Evolutionary conservation across 2,797 vertebrate species (phyloP), one percentile per base, ranked within the genome.

Genomic region (Loris lydekkerianus): DNA sequence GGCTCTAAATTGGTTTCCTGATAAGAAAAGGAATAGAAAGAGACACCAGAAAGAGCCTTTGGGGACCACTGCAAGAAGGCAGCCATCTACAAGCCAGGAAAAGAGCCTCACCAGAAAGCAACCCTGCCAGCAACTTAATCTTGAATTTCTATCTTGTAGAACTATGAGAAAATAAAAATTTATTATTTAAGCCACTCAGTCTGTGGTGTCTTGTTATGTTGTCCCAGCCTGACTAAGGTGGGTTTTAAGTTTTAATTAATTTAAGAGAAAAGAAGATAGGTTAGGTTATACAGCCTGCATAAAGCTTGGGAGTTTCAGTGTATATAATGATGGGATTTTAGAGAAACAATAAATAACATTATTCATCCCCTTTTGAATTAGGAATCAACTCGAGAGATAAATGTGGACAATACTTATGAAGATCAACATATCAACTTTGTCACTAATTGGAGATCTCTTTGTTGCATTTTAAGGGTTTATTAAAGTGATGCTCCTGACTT

Each of bases 41-140:
- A 56, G 27, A 37, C 7, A 13, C 7, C n/a, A n/a, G 6, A 53
- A 63, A 67, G 27, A 23, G 17, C 20, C 23, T 5, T 5, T 83
- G 40, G 43, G 56, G 31, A 10, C 72, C 5, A 21, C 7, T 23
- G 8, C 4, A 23, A 60, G 20, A 63, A 69, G 14, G 4, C 20
- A 31, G 10, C 15, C n/a, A 29, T 60, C 15, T 31, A 46, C 31
- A 13, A 60, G 34, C 20, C 63, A 69, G 29, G 17, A 58, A 53
- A 14, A 37, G 15, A 58, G 15, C 7, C 6, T 40, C 78, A 40
- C 58, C 67, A 46, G 53, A 69, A 86, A 49, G 18, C 34, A 34
- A 21, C 6, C 8, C 63, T 43, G 3, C 10, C 1, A n/a, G 8
- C 69, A 37, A 5, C 1, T 2, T 25, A 9, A 31, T 40, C 7